Conservation (phyloP, 2,113 vertebrate genomes). For the Mohoua ochrocephala region DNA sequence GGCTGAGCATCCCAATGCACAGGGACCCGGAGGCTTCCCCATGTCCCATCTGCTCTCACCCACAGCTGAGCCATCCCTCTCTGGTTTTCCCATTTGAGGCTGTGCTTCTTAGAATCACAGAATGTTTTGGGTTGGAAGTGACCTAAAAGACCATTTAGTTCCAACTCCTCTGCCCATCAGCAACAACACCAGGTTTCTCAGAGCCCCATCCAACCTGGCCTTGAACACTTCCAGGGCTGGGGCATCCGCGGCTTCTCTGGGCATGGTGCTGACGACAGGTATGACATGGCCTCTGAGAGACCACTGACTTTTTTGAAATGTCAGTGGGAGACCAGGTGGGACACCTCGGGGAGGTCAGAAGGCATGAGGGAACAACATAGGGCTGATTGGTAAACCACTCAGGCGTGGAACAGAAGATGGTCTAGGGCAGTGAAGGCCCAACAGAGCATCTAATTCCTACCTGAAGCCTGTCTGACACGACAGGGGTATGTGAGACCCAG, state of each 20-base stretch:
- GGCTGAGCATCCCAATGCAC: background rate
- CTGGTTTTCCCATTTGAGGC: background rate
- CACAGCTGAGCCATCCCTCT: background rate
- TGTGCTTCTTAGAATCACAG: background rate
- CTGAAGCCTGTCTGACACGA: background rate
- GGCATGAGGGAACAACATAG: background rate
- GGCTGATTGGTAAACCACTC: background rate
- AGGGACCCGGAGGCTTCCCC: background rate
- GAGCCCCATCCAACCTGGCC: background rate
- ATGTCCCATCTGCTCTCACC: background rate
- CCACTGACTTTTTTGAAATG: background rate
- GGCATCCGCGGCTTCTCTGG: background rate
- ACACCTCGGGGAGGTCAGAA: background rate
- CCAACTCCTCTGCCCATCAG: fast-evolving
- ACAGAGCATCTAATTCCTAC: background rate
- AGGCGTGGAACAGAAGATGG: background rate
- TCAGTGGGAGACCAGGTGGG: background rate
- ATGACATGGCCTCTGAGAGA: background rate
- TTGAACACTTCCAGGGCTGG: background rate
- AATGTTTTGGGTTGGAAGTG: background rate
- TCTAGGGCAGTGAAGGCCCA: background rate
- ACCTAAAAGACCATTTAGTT: background rate
- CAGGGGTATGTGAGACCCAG: background rate
- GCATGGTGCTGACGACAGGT: background rate
- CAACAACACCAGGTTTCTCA: fast-evolving